Evolutionary conservation across 2,797 vertebrate genomes (phyloP), one percentile per base, ranked within the genome.

Genomic region (Emys orbicularis): DNA sequence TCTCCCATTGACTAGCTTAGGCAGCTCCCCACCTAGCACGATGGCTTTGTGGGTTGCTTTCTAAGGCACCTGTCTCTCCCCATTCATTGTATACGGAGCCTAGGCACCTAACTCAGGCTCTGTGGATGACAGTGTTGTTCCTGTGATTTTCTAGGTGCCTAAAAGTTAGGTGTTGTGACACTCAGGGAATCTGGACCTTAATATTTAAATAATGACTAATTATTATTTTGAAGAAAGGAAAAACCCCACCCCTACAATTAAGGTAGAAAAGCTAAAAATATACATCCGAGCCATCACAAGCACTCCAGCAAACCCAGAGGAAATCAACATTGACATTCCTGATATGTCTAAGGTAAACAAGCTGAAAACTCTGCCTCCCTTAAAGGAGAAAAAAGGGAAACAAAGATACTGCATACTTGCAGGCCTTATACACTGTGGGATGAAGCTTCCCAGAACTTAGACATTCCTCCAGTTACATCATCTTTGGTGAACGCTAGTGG

Each of bases 381-480:
- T 9, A 4, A 72, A 1, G 12, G 84, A 81, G 1, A 74, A 72
- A 56, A 88, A n/a, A 4, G 68, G 25, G 27, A 80, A 85, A 4
- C 12, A 21, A 4, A 47, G 29, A 12, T 52, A 52, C 8, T 49
- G 52, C 15, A 27, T 19, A 27, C 72, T 44, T 74, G 25, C 72
- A 41, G 21, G 23, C 41, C 34, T 79, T 50, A 56, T 0, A 1
- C 1, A 25, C 34, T 21, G 8, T 2, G 85, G 11, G 3, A 57
- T 5, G 19, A 76, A 74, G 72, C 23, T 4, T 8, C 15, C 88
- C 44, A 74, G 52, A 90, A 77, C 1, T 37, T 68, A 49, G 59
- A 41, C 0, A 76, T 74, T 74, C 72, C 72, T 74, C 37, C 12
- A 23, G 21, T 27, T 74, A n/a, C 23, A 3, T 82, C 16, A 88